These are phyloP conservation scores for Fabriciana adippe DNA, from an alignment of 2,888 invertebrate genomes.

Conservation along the genomic window DNA sequence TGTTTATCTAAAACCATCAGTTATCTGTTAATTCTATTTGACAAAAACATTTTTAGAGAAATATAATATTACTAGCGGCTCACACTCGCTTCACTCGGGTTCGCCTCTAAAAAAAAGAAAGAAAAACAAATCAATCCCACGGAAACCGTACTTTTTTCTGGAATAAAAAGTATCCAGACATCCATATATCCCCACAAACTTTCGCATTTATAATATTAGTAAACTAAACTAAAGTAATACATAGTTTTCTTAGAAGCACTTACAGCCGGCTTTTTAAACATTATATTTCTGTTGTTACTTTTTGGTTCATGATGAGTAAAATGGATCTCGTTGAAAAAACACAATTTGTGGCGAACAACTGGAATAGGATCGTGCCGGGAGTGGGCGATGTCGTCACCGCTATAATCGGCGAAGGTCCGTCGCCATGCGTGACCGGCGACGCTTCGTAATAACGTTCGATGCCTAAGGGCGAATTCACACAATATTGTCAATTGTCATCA, in stretches of 20 bases:
- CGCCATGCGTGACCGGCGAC: conserved; percentile 53
- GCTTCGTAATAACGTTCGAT: conserved; percentile 35
- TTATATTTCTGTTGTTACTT: neutral
- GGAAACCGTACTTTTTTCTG: too few species aligned
- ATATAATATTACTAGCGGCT: too few species aligned
- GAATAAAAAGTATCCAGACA: too few species aligned
- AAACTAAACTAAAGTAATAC: too few species aligned
- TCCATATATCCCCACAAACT: too few species aligned
- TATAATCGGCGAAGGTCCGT: conserved; percentile 72
- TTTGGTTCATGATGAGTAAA: conserved; percentile 7
- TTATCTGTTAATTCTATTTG: too few species aligned
- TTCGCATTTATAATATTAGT: too few species aligned
- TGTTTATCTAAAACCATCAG: too few species aligned
- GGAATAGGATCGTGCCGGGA: conserved; percentile 51
- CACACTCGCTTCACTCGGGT: too few species aligned
- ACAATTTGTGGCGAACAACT: conserved; percentile 46
- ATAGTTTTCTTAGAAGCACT: neutral
- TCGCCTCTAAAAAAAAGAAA: too few species aligned
- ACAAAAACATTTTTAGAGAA: too few species aligned
- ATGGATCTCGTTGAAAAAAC: conserved; percentile 43
- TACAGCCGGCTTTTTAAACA: neutral
- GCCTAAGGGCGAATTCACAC: conserved; percentile 35
- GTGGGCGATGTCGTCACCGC: conserved; percentile 74
- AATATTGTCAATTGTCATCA: conserved; percentile 6
- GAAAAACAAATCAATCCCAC: too few species aligned